Evolutionary conservation across 2,888 invertebrate genomes (phyloP).

Genomic region (Coleophora deauratella): DNA sequence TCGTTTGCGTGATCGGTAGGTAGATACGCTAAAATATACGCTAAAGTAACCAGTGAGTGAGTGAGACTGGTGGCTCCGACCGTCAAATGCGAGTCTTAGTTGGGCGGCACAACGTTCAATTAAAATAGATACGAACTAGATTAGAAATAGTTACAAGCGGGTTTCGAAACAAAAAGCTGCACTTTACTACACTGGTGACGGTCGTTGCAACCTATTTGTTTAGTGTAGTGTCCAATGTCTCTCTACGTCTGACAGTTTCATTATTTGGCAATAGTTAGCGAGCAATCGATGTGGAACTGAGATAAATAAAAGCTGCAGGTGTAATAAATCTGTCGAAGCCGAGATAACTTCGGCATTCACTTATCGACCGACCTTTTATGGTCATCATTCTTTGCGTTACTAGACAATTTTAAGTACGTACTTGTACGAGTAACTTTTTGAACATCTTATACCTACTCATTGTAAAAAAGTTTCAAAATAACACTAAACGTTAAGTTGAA

Average conservation of each 20-base stretch:
- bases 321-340: constrained; percentile 5
- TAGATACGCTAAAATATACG: constrained; percentile 39
- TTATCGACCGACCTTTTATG: constrained; percentile 41
- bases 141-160: constrained; percentile 48
- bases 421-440: too few relatives aligned
- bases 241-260: constrained; percentile 18
- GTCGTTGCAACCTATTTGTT: constrained; percentile 25
- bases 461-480: too few relatives aligned
- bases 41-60: constrained; percentile 33
- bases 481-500: too few relatives aligned
- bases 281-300: constrained; percentile 27
- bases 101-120: constrained; percentile 39
- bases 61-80: constrained; percentile 34
- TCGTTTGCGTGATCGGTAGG: constrained; percentile 58
- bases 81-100: constrained; percentile 32
- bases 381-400: constrained; percentile 41
- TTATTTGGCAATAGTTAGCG: constrained; percentile 17
- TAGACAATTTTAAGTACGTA: too few relatives aligned
- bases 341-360: constrained; percentile 36
- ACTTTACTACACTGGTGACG: constrained; percentile 20
- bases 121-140: constrained; percentile 55
- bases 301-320: constrained; percentile 12
- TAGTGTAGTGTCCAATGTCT: constrained; percentile 36
- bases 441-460: too few relatives aligned
- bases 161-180: constrained; percentile 41